These are phyloP conservation scores for Porites lobata DNA, from an alignment of 92 coral and sea anemone species.

Conservation along the genomic window DNA sequence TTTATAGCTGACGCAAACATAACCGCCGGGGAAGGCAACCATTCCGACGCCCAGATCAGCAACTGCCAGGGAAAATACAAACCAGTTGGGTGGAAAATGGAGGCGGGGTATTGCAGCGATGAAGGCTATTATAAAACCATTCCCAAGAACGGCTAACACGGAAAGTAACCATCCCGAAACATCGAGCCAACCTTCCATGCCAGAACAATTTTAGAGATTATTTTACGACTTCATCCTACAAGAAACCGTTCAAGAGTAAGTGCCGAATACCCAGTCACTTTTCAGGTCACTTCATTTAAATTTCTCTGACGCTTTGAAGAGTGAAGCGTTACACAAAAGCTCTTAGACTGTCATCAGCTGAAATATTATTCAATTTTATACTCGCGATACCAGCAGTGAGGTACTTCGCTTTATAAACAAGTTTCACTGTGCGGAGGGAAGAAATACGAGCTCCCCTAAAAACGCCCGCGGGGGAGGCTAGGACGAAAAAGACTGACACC, in stretches of 20 bases:
- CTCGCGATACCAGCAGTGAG: too few relatives aligned
- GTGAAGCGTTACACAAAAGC: too few relatives aligned
- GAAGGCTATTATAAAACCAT: neutral
- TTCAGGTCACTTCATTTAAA: too few relatives aligned
- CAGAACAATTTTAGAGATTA: neutral
- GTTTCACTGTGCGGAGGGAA: too few relatives aligned
- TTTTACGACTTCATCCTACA: neutral
- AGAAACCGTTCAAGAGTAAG: neutral
- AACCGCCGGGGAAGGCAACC: neutral
- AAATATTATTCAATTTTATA: too few relatives aligned
- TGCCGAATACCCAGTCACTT: too few relatives aligned
- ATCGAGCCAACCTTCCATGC: neutral
- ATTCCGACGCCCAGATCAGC: slow-evolving; percentile 25
- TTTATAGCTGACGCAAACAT: neutral
- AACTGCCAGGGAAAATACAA: slow-evolving; percentile 23
- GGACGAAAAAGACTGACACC: too few relatives aligned
- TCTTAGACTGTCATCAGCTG: too few relatives aligned
- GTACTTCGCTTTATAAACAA: too few relatives aligned
- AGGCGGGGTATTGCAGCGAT: neutral
- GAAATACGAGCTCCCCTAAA: too few relatives aligned
- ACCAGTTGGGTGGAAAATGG: neutral
- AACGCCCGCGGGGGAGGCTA: too few relatives aligned
- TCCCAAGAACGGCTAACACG: neutral
- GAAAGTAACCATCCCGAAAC: slow-evolving; percentile 23
- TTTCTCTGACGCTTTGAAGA: too few relatives aligned